Percentiles rank a stretch among this genome's conserved stretches.
phyloP scores from a whole-genome alignment of 2,888 invertebrate species.

The Nephrotoma appendiculata region DNA sequence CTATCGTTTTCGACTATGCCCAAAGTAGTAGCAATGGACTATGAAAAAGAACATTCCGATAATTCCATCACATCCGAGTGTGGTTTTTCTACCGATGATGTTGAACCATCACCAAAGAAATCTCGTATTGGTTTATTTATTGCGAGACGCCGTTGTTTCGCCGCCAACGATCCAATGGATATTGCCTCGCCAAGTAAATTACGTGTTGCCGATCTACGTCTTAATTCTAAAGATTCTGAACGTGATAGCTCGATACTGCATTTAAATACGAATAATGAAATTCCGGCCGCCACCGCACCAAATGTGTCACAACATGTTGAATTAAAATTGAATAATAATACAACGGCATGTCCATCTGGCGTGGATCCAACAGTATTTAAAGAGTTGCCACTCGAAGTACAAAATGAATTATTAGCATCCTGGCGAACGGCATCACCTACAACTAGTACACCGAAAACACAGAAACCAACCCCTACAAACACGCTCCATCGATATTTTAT shows the following conservation, averaged over 20 bases:
- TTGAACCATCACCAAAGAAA: conserved; percentile 65
- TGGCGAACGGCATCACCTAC: conserved; percentile 32
- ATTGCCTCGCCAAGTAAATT: conserved; percentile 55
- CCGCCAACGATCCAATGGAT: conserved; percentile 24
- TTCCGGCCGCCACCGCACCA: conserved; percentile 13
- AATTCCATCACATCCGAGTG: conserved; percentile 31
- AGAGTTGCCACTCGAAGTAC: conserved; percentile 54
- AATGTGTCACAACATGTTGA: conserved; percentile 20
- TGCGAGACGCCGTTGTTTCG: conserved; percentile 33
- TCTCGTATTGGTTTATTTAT: conserved; percentile 35
- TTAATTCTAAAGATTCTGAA: conserved; percentile 45
- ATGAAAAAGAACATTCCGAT: conserved; percentile 15
- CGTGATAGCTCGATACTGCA: conserved; percentile 24
- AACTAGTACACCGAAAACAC: conserved; percentile 13
- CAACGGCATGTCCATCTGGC: conserved; percentile 45
- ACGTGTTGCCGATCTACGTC: conserved; percentile 48
- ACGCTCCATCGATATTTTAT: conserved; percentile 54
- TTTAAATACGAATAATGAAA: conserved; percentile 28
- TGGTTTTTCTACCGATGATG: conserved; percentile 50
- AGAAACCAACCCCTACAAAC: conserved; percentile 30
- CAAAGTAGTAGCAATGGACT: conserved; percentile 18
- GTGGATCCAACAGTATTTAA: conserved; percentile 54
- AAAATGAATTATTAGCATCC: conserved; percentile 55
- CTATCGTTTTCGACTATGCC: conserved; percentile 27
- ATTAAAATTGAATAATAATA: conserved; percentile 7